phyloP scores from a whole-genome alignment of 2,888 invertebrate genomes.

The Nomada lathburiana region DNA sequence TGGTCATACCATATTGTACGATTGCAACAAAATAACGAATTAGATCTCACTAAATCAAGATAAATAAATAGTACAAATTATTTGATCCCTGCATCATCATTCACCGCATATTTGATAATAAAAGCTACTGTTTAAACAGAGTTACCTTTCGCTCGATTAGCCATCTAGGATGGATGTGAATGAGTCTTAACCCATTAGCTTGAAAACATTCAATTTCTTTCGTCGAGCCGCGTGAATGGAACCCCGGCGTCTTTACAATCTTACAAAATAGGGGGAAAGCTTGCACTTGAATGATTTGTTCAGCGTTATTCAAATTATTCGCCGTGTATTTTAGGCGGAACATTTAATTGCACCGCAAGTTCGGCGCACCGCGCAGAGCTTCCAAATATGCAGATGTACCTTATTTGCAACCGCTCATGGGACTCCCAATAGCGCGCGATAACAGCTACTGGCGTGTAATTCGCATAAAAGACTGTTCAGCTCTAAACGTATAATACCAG shows the following conservation, averaged over 20 bases:
- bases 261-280: not conserved
- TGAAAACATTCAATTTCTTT: conserved; percentile 11
- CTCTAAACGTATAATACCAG: too few species aligned
- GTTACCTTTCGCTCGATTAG: not conserved
- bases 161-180: not conserved
- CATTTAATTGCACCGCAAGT: conserved; percentile 41
- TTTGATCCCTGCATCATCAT: too few species aligned
- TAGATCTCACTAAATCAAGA: too few species aligned
- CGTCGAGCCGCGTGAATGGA: conserved; percentile 18
- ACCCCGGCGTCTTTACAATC: not conserved
- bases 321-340: conserved; percentile 23
- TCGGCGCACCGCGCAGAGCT: conserved; percentile 24
- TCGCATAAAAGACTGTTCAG: not conserved
- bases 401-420: conserved; percentile 6
- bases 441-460: conserved; percentile 21
- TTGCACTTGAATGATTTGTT: conserved; percentile 28
- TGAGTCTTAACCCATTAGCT: conserved; percentile 2
- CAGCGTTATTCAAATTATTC: conserved; percentile 49
- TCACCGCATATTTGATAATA: too few species aligned
- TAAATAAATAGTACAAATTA: too few species aligned
- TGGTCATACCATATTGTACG: too few species aligned
- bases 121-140: too few species aligned
- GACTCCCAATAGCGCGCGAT: conserved; percentile 20
- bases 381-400: conserved; percentile 33
- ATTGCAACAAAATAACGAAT: too few species aligned